phyloP scores from a whole-genome alignment of 2,797 vertebrate genomes.

The Rhincodon typus region DNA sequence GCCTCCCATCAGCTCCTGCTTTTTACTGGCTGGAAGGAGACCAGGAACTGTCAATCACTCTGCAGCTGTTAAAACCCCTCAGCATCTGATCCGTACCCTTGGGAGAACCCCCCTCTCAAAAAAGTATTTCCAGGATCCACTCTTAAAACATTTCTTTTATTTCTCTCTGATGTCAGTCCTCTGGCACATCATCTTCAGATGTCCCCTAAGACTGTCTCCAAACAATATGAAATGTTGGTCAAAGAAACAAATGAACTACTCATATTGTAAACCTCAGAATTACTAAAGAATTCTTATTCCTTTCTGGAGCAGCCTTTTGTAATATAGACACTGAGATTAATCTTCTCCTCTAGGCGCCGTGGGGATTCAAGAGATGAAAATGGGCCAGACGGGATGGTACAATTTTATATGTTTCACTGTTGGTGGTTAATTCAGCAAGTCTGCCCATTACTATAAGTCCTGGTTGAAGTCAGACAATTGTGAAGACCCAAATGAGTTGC shows the following conservation, averaged over 20 bases:
- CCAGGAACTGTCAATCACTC: conserved; percentile 59
- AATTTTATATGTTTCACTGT: background rate
- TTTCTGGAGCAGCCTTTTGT: background rate
- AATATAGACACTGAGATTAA: background rate
- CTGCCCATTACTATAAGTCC: background rate
- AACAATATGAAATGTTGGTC: background rate
- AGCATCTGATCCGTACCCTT: background rate
- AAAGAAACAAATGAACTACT: background rate
- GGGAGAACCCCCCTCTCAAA: background rate
- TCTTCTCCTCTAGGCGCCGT: background rate
- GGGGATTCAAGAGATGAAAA: background rate
- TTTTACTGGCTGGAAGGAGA: conserved; percentile 64
- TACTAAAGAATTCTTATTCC: background rate
- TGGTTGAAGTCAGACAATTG: background rate
- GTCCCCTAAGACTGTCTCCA: conserved; percentile 7
- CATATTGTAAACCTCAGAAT: background rate
- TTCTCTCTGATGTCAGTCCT: background rate
- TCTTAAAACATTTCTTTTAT: background rate
- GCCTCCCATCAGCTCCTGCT: conserved; percentile 43
- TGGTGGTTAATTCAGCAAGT: background rate
- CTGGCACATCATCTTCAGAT: background rate
- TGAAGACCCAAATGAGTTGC: background rate
- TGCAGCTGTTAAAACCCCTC: conserved; percentile 52
- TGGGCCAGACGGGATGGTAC: background rate
- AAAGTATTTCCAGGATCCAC: background rate